Evolutionary conservation across 2,797 vertebrate genomes (phyloP).

Genomic region (Acanthurus lineatus): DNA sequence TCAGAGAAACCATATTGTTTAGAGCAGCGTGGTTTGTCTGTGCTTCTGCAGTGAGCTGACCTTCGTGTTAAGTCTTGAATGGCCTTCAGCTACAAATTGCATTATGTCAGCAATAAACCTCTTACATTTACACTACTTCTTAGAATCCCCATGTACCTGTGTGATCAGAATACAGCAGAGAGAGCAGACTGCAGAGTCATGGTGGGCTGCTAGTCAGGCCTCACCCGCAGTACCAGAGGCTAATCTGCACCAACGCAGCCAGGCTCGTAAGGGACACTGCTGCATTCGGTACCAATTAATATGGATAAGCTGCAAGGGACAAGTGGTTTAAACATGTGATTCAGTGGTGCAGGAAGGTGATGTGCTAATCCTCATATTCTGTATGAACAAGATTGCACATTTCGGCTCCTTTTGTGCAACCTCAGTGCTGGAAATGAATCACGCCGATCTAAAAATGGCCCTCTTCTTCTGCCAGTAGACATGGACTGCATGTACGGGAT

Average conservation of each 20-base stretch:
- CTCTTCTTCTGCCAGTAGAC: conserved; percentile 28
- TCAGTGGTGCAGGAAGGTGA: conserved; percentile 49
- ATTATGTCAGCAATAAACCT: conserved; percentile 29
- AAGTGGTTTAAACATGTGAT: conserved; percentile 44
- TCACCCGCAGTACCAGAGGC: conserved; percentile 54
- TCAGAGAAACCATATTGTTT: background rate
- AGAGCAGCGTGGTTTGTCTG: background rate
- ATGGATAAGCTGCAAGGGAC: conserved; percentile 47
- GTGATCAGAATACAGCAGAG: conserved; percentile 58
- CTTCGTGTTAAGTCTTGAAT: conserved; percentile 40
- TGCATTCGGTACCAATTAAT: conserved; percentile 45
- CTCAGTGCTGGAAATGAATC: conserved; percentile 55
- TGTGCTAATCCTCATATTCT: conserved; percentile 39
- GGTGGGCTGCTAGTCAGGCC: conserved; percentile 43
- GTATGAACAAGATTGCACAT: conserved; percentile 20
- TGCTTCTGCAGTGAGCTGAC: conserved; percentile 13
- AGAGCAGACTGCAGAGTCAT: conserved; percentile 73
- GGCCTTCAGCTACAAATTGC: conserved; percentile 28
- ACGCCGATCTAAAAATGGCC: conserved; percentile 58
- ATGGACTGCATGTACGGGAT: conserved; percentile 39
- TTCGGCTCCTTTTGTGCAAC: conserved; percentile 44
- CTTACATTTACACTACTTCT: conserved; percentile 17
- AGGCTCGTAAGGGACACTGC: conserved; percentile 45
- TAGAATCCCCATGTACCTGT: conserved; percentile 33
- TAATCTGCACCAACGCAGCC: conserved; percentile 41